Conservation (phyloP, 2,888 invertebrate species). For the Drosophila suboccidentalis region DNA sequence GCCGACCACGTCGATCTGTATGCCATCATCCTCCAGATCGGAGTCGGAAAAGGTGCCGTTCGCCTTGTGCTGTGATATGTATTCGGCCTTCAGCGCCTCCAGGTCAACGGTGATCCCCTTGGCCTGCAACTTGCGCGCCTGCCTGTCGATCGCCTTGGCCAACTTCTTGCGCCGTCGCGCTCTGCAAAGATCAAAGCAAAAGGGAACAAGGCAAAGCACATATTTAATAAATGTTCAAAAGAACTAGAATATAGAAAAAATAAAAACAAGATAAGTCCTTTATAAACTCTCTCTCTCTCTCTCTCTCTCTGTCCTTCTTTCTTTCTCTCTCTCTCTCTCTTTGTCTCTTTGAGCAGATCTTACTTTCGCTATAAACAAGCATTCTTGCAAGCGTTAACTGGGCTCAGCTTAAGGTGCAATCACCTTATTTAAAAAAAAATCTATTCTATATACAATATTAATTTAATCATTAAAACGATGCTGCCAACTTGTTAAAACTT, state of each 20-base stretch:
- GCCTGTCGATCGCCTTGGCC: constrained; percentile 95
- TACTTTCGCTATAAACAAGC: too few relatives aligned
- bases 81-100: constrained; percentile 93
- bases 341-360: too few relatives aligned
- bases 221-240: neutral
- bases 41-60: constrained; percentile 88
- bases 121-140: constrained; percentile 95
- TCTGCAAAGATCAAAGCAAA: constrained; percentile 84
- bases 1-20: constrained; percentile 95
- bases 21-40: constrained; percentile 89
- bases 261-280: too few relatives aligned
- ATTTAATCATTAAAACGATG: neutral
- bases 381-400: too few relatives aligned
- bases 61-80: constrained; percentile 91
- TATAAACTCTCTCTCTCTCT: too few relatives aligned
- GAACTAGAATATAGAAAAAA: neutral
- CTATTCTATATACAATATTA: too few relatives aligned
- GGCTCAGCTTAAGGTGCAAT: too few relatives aligned
- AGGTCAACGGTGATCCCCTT: constrained; percentile 96
- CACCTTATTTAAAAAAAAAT: too few relatives aligned
- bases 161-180: constrained; percentile 96
- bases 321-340: too few relatives aligned
- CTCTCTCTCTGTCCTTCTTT: too few relatives aligned
- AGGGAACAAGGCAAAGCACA: neutral
- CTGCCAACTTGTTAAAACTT: constrained; percentile 6